These are phyloP conservation scores for Darevskia nairensis DNA, from an alignment of 2,797 vertebrate genomes.

Conservation along the genomic window DNA sequence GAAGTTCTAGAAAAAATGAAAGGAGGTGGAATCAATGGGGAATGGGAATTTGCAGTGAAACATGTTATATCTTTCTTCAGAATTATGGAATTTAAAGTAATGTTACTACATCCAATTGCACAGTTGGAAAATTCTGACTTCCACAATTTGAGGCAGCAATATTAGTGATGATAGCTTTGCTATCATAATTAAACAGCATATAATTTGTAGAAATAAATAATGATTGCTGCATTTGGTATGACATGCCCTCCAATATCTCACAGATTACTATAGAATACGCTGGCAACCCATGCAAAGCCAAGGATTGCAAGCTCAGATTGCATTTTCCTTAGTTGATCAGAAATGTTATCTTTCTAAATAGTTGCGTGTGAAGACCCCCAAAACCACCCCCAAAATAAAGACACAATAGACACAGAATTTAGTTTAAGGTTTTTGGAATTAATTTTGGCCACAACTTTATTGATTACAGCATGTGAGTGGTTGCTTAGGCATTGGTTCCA, in stretches of 20 bases:
- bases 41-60: too few relatives aligned
- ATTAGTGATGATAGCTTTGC: too few relatives aligned
- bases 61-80: not conserved
- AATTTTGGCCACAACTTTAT: too few relatives aligned
- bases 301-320: not conserved
- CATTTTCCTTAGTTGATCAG: not conserved
- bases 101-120: not conserved
- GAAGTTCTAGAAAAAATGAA: too few relatives aligned
- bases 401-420: too few relatives aligned
- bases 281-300: not conserved
- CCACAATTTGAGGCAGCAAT: not conserved
- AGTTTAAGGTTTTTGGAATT: too few relatives aligned
- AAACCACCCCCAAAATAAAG: not conserved
- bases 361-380: not conserved
- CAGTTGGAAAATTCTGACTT: not conserved
- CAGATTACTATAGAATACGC: not conserved
- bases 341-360: not conserved
- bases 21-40: too few relatives aligned
- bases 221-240: too few relatives aligned
- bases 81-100: not conserved
- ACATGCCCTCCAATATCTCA: not conserved
- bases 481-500: too few relatives aligned
- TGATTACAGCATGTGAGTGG: too few relatives aligned
- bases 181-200: too few relatives aligned
- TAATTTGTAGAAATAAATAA: too few relatives aligned